phyloP scores from a whole-genome alignment of 1,140 invertebrate genomes.

The Bemisia tabaci region DNA sequence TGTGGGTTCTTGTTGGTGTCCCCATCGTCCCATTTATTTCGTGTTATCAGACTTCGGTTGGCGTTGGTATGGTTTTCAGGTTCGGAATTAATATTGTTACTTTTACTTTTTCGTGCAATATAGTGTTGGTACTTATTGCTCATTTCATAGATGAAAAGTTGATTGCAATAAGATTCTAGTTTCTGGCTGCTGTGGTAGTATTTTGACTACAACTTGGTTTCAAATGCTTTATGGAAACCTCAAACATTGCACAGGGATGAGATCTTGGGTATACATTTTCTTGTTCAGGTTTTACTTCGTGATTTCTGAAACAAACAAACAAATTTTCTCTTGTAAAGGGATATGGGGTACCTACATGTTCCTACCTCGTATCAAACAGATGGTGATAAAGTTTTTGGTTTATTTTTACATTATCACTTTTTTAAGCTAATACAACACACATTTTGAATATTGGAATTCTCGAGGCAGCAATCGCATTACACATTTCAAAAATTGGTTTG shows the following conservation, averaged over 20 bases:
- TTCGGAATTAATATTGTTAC: not conserved
- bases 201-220: no score
- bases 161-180: not conserved
- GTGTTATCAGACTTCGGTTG: not conserved
- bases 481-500: no score
- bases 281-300: not conserved
- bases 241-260: not conserved
- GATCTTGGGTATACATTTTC: not conserved
- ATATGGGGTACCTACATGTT: no score
- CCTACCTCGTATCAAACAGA: no score
- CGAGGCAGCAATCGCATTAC: no score
- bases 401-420: no score
- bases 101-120: not conserved
- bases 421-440: no score
- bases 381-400: no score
- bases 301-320: no score
- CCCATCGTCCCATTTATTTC: not conserved
- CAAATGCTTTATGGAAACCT: not conserved
- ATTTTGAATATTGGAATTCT: no score
- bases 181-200: not conserved
- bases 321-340: no score
- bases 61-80: not conserved
- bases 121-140: not conserved
- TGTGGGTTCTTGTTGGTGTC: not conserved
- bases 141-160: not conserved